Evolutionary conservation across 2,113 vertebrate genomes (phyloP).

Genomic region (Rhodinocichla rosea): DNA sequence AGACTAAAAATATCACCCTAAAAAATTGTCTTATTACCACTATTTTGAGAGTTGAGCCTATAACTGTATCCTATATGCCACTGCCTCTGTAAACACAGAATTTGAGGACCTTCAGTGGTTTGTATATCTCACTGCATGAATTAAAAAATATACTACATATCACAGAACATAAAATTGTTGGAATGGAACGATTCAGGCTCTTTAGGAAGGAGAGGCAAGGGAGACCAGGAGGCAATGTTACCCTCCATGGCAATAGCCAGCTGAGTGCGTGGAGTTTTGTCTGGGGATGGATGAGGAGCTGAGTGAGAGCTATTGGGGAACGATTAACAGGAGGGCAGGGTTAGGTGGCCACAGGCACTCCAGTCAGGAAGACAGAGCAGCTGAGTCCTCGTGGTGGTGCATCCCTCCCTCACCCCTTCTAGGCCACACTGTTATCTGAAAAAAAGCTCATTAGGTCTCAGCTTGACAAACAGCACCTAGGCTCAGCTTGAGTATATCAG

Average conservation of each 20-base stretch:
- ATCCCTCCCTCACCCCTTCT: not conserved
- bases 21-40: not conserved
- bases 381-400: not conserved
- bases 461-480: not conserved
- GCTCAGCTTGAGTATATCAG: not conserved
- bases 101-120: not conserved
- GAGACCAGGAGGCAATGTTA: not conserved
- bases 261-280: not conserved
- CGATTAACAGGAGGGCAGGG: not conserved
- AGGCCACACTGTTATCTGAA: not conserved
- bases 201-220: not conserved
- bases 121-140: fast-evolving
- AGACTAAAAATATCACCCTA: not conserved
- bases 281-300: not conserved
- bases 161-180: not conserved
- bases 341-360: not conserved
- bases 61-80: not conserved
- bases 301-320: fast-evolving
- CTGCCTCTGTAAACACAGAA: not conserved
- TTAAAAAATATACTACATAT: not conserved
- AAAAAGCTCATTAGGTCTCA: not conserved
- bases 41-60: not conserved
- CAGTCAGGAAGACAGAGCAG: not conserved
- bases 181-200: not conserved
- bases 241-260: not conserved